Base-by-base conservation (phyloP, 2,888 invertebrate species). In the Drosophila suboccidentalis region DNA sequence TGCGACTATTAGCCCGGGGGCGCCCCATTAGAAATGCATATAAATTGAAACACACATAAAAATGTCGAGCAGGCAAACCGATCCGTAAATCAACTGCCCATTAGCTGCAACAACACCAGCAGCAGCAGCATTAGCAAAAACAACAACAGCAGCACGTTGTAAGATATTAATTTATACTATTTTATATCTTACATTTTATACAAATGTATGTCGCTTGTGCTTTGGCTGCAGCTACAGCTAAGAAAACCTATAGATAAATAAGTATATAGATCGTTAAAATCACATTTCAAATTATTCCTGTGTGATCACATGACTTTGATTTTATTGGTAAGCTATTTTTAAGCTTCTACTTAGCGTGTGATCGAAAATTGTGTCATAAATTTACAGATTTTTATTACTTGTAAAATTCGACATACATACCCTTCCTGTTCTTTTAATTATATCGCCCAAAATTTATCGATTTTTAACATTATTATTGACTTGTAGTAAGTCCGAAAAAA, bases 11-110 rank as follows among this genome's bases (percentile, higher is more conserved):
- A 65, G 71, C 65, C 68, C 46, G 13, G 36, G n/a, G 41, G 64
- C 62, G 62, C 54, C 73, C 78, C 73, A 80, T 80, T 81, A 81
- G 63, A 83, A 83, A 74, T 89, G 89, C 84, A 85, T 83, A 89
- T 80, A 82, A 75, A 80, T 75, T 43, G 80, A 73, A 69, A 69
- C 78, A 69, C 44, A 67, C 81, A 87, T 89, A 70, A 83, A 89
- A 87, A 67, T 76, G 89, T 85, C 89, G 58, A 38, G 63, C 58
- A 70, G 57, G 59, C 71, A 69, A 50, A 49, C 47, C 62, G 29
- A 63, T 63, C 50, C 87, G 75, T 85, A 89, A 85, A 85, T 85
- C 87, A 87, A 72, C 67, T 73, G 66, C 41, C 84, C 72, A 89
- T 85, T 87, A 85, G 67, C 75, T 38, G 55, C 67, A 68, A 13